These are phyloP conservation scores for Scomber colias DNA, from an alignment of 2,113 vertebrate genomes.

Conservation along the genomic window DNA sequence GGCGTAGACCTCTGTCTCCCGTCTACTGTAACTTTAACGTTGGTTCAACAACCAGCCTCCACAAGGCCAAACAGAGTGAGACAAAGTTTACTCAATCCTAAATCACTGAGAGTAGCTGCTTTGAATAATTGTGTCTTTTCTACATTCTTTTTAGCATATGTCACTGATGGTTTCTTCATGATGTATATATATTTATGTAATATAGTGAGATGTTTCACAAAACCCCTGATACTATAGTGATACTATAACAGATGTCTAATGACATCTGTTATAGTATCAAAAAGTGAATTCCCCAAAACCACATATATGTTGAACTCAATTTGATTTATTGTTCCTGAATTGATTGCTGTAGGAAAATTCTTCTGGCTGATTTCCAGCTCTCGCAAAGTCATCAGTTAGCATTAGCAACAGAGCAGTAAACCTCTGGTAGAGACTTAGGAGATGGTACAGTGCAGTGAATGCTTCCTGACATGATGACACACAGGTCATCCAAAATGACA, in stretches of 20 bases:
- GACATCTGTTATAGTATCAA: background rate
- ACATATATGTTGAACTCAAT: background rate
- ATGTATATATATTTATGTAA: background rate
- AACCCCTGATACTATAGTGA: too few relatives aligned
- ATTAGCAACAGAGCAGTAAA: background rate
- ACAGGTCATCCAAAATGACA: slow-evolving; percentile 9
- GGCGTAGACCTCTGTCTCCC: background rate
- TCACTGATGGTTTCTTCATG: background rate
- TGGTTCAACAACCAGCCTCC: background rate
- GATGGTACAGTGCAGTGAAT: background rate
- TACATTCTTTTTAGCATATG: background rate
- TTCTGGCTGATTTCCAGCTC: background rate
- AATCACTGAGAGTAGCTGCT: background rate
- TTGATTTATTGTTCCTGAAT: background rate
- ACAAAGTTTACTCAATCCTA: background rate
- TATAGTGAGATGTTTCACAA: background rate
- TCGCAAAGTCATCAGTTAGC: background rate
- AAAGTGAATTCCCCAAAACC: too few relatives aligned
- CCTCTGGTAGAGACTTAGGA: background rate
- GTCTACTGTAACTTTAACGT: background rate
- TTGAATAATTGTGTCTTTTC: background rate
- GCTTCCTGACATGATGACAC: slow-evolving; percentile 12
- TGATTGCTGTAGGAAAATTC: background rate
- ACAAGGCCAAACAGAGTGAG: background rate
- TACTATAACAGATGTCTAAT: background rate